Evolutionary conservation across 2,113 vertebrate species (phyloP).

Genomic region (Vombatus ursinus): DNA sequence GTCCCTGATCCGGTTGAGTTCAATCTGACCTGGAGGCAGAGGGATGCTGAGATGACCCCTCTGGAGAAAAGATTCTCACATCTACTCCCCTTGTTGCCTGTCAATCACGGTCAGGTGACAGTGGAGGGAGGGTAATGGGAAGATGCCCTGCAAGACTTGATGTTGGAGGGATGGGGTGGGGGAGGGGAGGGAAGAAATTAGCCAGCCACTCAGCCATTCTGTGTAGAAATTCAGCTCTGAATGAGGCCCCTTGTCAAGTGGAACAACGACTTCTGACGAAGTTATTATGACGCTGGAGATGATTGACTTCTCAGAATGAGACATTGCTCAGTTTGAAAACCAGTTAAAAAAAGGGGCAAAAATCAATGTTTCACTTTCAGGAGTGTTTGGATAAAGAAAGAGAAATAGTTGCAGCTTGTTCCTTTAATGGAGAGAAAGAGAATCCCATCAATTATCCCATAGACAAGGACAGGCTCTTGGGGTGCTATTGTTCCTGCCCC

Average conservation of each 20-base stretch:
- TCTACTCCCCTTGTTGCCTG: background rate
- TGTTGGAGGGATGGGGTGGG: background rate
- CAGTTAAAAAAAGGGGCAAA: slow-evolving; percentile 49
- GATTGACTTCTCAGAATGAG: slow-evolving; percentile 77
- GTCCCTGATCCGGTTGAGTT: background rate
- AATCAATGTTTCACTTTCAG: slow-evolving; percentile 76
- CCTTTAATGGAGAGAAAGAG: slow-evolving; percentile 62
- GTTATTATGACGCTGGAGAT: slow-evolving; percentile 34
- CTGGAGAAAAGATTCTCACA: background rate
- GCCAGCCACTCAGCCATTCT: background rate
- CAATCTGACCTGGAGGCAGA: background rate
- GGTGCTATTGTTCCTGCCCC: slow-evolving; percentile 57
- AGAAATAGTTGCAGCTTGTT: slow-evolving; percentile 68
- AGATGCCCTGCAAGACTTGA: background rate
- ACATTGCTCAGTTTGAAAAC: slow-evolving; percentile 70
- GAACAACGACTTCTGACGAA: slow-evolving; percentile 3
- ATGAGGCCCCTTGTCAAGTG: slow-evolving; percentile 45
- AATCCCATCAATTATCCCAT: slow-evolving; percentile 67
- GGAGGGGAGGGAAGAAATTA: background rate
- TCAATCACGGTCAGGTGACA: background rate
- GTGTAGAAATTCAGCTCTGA: background rate
- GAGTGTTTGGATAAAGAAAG: slow-evolving; percentile 79
- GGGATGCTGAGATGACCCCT: background rate
- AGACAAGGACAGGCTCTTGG: slow-evolving; percentile 48
- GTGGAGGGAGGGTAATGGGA: background rate